A percentile compares a stretch with the other conserved stretches of the same genome.
Conservation (phyloP, 2,888 invertebrate species). For the Amorpha juglandis region DNA sequence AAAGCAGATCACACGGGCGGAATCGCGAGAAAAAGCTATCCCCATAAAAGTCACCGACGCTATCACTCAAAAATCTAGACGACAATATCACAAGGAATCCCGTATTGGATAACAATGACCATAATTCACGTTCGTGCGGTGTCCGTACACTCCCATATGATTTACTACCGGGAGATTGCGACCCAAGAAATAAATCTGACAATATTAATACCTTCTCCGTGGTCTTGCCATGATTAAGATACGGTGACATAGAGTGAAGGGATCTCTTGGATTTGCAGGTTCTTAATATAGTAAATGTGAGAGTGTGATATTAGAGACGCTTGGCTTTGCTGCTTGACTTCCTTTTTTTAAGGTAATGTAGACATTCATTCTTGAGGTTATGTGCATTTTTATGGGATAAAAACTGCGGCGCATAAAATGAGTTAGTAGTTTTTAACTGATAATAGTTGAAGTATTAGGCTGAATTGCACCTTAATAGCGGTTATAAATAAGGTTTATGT, state of each 20-base stretch:
- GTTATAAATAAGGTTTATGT: too few relatives aligned
- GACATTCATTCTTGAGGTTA: too few relatives aligned
- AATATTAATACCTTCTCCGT: slow-evolving; percentile 54
- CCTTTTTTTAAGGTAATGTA: too few relatives aligned
- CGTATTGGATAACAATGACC: slow-evolving; percentile 64
- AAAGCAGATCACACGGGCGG: too few relatives aligned
- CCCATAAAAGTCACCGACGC: background rate
- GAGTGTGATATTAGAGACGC: background rate
- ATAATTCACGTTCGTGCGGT: slow-evolving; percentile 67
- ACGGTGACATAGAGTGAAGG: slow-evolving; percentile 3
- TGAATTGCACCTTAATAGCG: too few relatives aligned
- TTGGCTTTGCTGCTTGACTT: background rate
- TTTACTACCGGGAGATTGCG: slow-evolving; percentile 66
- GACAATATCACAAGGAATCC: slow-evolving; percentile 13
- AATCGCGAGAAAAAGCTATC: too few relatives aligned
- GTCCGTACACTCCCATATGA: slow-evolving; percentile 55
- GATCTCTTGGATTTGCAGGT: background rate
- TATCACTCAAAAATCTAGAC: slow-evolving; percentile 20
- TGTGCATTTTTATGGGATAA: too few relatives aligned
- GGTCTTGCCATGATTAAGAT: slow-evolving; percentile 6
- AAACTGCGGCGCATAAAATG: too few relatives aligned
- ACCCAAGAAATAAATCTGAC: slow-evolving; percentile 62
- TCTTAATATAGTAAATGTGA: background rate
- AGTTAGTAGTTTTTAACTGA: too few relatives aligned
- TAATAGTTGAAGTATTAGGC: too few relatives aligned